These are phyloP conservation scores for Pteropus alecto DNA, from an alignment of 2,113 vertebrate species.

Conservation along the genomic window DNA sequence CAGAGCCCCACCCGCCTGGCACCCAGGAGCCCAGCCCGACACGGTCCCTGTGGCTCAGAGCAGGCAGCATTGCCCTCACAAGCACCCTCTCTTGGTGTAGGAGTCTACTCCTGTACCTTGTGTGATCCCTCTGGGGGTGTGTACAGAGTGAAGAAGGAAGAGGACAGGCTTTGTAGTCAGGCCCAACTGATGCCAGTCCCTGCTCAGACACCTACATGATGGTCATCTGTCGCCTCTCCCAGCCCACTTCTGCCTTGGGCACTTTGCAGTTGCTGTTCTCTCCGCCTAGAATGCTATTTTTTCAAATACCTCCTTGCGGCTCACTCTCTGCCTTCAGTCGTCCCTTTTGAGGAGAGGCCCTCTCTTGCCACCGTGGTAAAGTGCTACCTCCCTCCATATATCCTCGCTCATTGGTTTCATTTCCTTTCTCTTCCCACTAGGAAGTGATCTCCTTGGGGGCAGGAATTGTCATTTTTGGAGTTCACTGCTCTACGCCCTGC, in stretches of 20 bases:
- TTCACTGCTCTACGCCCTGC: background rate
- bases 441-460: background rate
- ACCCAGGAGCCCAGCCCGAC: background rate
- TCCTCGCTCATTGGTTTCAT: background rate
- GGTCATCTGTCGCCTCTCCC: background rate
- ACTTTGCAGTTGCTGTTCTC: background rate
- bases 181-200: background rate
- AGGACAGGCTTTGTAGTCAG: background rate
- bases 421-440: background rate
- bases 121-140: fast-evolving
- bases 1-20: background rate
- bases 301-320: background rate
- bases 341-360: background rate
- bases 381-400: background rate
- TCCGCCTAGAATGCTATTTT: background rate
- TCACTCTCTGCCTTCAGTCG: background rate
- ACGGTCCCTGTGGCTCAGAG: background rate
- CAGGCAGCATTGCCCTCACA: background rate
- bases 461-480: background rate
- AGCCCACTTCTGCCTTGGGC: background rate
- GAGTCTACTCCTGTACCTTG: background rate
- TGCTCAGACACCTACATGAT: background rate
- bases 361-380: background rate
- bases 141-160: background rate
- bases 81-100: background rate